Evolutionary conservation across 2,888 invertebrate species (phyloP).

Genomic region (Dynastes grantii): DNA sequence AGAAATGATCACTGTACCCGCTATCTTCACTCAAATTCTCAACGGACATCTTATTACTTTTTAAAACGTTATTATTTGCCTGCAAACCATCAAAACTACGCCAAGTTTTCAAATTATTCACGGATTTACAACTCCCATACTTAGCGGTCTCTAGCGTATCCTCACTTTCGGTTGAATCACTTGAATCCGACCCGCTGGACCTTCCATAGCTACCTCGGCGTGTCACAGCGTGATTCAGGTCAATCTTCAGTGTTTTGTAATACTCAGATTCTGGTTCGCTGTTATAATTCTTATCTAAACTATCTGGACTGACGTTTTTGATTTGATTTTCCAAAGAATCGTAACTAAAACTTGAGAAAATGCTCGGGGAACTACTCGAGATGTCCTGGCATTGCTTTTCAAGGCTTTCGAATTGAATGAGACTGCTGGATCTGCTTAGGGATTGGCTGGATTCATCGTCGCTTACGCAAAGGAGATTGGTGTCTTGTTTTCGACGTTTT

Average conservation of each 20-base stretch:
- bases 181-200: constrained; percentile 68
- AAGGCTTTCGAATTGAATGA: constrained; percentile 88
- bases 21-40: constrained; percentile 88
- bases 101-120: constrained; percentile 69
- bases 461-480: constrained; percentile 60
- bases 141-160: constrained; percentile 64
- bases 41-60: constrained; percentile 73
- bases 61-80: constrained; percentile 30
- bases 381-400: constrained; percentile 79
- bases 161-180: constrained; percentile 64
- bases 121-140: constrained; percentile 66
- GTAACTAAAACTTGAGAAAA: constrained; percentile 72
- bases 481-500: constrained; percentile 80
- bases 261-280: constrained; percentile 65
- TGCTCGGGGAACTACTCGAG: constrained; percentile 70
- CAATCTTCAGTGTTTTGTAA: constrained; percentile 65
- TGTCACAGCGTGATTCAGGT: constrained; percentile 46
- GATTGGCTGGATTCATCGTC: constrained; percentile 73
- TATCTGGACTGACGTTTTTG: constrained; percentile 71
- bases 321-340: constrained; percentile 72
- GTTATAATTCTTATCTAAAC: constrained; percentile 69
- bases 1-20: constrained; percentile 79
- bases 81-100: constrained; percentile 69
- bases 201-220: constrained; percentile 6
- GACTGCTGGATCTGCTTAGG: constrained; percentile 84